Evolutionary conservation across 2,888 invertebrate species (phyloP).

Genomic region (Yponomeuta sedellus): DNA sequence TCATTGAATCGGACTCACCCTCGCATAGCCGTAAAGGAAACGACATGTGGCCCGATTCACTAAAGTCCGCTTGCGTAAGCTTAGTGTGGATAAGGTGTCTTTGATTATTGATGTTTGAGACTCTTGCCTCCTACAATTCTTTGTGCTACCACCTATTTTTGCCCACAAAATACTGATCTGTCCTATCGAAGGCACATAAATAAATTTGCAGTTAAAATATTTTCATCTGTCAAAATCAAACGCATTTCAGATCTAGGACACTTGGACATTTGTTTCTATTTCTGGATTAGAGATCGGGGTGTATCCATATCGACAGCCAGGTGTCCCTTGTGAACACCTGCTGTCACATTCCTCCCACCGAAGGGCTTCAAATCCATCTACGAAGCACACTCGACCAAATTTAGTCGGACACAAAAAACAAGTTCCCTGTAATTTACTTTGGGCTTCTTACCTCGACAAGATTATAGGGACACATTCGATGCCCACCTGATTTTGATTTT

Average conservation of each 20-base stretch:
- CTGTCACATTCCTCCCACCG: constrained; percentile 58
- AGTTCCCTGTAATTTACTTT: not conserved
- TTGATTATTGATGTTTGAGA: not conserved
- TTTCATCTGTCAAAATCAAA: not conserved
- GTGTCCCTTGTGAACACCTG: constrained; percentile 53
- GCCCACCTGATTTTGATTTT: constrained; percentile 28
- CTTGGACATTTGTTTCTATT: not conserved
- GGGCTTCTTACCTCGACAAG: not conserved
- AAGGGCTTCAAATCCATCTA: constrained; percentile 46
- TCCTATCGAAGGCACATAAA: not conserved
- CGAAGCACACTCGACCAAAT: constrained; percentile 30
- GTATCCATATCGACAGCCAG: constrained; percentile 37
- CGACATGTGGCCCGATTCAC: constrained; percentile 66
- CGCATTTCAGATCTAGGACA: not conserved
- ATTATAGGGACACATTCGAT: not conserved
- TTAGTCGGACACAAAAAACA: constrained; percentile 11
- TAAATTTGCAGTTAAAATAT: not conserved
- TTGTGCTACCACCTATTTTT: too few relatives aligned
- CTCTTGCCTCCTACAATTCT: not conserved
- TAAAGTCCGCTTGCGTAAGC: constrained; percentile 43
- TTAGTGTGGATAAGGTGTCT: constrained; percentile 33
- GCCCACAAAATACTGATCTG: not conserved
- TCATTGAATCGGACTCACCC: constrained; percentile 29
- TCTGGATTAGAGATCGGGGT: not conserved
- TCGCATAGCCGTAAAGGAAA: constrained; percentile 62